phyloP scores from a whole-genome alignment of 2,797 vertebrate species.

The Epinephelus awoara region DNA sequence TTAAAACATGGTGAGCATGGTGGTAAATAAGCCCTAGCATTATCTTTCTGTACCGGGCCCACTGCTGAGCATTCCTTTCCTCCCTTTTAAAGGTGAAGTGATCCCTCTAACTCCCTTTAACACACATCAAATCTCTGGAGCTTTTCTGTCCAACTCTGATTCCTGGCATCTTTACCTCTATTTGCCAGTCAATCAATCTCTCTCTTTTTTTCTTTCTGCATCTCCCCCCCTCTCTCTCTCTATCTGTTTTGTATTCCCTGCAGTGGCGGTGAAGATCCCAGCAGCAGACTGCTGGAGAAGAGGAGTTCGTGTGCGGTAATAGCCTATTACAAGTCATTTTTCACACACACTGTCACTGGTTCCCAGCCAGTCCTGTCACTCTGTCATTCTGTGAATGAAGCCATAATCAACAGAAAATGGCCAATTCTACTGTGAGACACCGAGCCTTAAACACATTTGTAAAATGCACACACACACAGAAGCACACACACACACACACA shows the following conservation, averaged over 20 bases:
- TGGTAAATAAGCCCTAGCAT: slow-evolving; percentile 20
- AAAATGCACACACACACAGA: slow-evolving; percentile 5
- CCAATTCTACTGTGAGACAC: slow-evolving; percentile 35
- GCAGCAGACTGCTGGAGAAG: slow-evolving; percentile 53
- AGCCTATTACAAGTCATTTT: slow-evolving; percentile 63
- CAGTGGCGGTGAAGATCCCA: slow-evolving; percentile 37
- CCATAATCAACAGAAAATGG: slow-evolving; percentile 62
- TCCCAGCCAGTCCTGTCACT: slow-evolving; percentile 30
- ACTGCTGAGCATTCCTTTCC: slow-evolving; percentile 8
- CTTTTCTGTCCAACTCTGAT: slow-evolving; percentile 38
- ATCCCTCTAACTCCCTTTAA: slow-evolving; percentile 24
- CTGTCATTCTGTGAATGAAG: slow-evolving; percentile 53
- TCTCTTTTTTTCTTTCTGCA: too few species aligned
- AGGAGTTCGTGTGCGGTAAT: slow-evolving; percentile 62
- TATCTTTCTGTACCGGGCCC: slow-evolving; percentile 1
- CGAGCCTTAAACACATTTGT: not conserved
- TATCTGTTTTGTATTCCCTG: slow-evolving; percentile 40
- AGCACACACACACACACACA: not conserved
- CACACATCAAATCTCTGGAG: slow-evolving; percentile 39
- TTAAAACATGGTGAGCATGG: not conserved
- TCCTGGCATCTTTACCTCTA: slow-evolving; percentile 37
- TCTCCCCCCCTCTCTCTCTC: slow-evolving; percentile 4
- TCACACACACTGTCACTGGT: slow-evolving; percentile 51
- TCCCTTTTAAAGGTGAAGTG: slow-evolving; percentile 27
- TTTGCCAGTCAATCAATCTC: slow-evolving; percentile 55